A percentile compares a stretch with the other conserved stretches of the same genome.
Evolutionary conservation across 2,113 vertebrate genomes (phyloP).

Genomic region (Phaethornis superciliosus): DNA sequence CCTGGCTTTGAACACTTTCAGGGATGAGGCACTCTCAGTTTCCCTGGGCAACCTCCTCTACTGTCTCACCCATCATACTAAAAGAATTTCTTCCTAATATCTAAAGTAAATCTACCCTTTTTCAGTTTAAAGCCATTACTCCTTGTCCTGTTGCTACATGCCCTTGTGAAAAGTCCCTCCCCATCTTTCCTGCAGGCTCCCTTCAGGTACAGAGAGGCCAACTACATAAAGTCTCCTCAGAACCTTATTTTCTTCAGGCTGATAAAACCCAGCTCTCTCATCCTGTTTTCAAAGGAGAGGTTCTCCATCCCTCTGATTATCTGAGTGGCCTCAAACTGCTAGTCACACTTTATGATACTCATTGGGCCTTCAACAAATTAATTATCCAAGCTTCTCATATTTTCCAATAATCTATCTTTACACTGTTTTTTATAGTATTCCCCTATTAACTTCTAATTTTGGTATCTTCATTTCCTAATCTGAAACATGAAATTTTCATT

Average conservation of each 20-base stretch:
- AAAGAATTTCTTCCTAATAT: background rate
- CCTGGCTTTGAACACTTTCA: background rate
- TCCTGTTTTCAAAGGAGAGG: background rate
- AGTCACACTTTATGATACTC: background rate
- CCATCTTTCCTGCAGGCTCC: no score
- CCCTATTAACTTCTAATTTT: background rate
- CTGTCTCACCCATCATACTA: background rate
- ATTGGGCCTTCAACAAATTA: background rate
- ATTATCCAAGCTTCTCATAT: background rate
- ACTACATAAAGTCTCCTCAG: accelerated
- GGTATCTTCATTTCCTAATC: background rate
- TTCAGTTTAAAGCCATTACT: background rate
- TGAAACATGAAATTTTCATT: background rate
- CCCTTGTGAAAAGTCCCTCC: no score
- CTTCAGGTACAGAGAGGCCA: background rate
- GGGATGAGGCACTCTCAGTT: accelerated
- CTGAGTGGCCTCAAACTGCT: background rate
- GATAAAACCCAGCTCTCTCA: background rate
- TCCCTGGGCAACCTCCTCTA: background rate
- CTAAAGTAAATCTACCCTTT: background rate
- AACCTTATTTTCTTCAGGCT: background rate
- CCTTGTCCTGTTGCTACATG: no score
- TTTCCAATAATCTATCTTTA: background rate
- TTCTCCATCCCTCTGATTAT: background rate
- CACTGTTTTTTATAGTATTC: background rate